Evolutionary conservation across 2,888 invertebrate genomes (phyloP), one percentile per base, ranked within the genome.

Genomic region (Pachliopta kotzebuea): DNA sequence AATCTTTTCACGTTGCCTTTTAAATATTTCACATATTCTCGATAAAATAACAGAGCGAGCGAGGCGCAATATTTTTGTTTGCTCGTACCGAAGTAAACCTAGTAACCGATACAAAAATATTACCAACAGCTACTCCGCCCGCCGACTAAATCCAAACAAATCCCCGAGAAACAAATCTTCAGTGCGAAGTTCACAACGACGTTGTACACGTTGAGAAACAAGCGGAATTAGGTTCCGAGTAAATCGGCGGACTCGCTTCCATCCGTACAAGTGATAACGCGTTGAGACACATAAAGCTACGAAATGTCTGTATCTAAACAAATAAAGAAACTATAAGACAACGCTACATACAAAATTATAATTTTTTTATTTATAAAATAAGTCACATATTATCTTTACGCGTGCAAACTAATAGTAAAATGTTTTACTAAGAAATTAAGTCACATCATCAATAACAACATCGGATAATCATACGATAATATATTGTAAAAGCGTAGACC

Each of bases 191-290:
- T 64, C 60, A 60, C 59, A 42, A 54, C 60, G 53, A 67, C 67
- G 68, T 62, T 66, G 65, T 66, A 67, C 59, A 65, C 68, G 63
- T 64, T 64, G 60, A 63, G 68, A 69, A 66, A 70, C 70, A 74
- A 73, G 68, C 71, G 69, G 77, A 80, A 76, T 78, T 76, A 78
- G 76, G 76, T 74, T 74, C 75, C 70, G 71, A 74, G 78, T 74
- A 79, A 77, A 83, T 78, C 74, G 76, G 71, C 72, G 74, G 75
- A 76, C 72, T 76, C 60, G 37, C 72, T 66, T 66, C 45, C 7
- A 18, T n/a, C 1, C 68, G 73, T 74, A 78, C 78, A 78, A 77
- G 76, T 77, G 75, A 78, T 76, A 79, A 75, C 58, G 69, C 62
- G 60, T 64, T 11, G 69, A 69, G 23, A 56, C 50, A 14, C 29